phyloP scores from a whole-genome alignment of 2,888 invertebrate species.

The Laspeyria flexula region DNA sequence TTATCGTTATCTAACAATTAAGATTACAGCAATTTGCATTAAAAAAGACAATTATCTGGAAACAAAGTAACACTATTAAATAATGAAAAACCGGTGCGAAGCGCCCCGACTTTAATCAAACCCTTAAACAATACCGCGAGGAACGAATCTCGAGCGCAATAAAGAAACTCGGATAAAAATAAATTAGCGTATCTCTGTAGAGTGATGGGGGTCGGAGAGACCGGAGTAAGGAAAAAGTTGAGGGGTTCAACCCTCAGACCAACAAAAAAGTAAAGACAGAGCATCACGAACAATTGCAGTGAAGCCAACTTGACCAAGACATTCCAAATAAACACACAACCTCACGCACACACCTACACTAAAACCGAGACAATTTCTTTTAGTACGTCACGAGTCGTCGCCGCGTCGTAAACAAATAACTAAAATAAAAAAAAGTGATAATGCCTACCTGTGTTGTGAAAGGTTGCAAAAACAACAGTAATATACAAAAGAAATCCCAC shows the following conservation, averaged over 20 bases:
- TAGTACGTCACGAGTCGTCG: too few relatives aligned
- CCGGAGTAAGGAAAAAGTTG: conserved; percentile 70
- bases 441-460: too few relatives aligned
- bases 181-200: conserved; percentile 78
- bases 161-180: conserved; percentile 78
- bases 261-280: too few relatives aligned
- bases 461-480: too few relatives aligned
- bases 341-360: too few relatives aligned
- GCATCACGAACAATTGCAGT: too few relatives aligned
- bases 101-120: conserved; percentile 60
- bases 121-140: conserved; percentile 71
- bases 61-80: conserved; percentile 40
- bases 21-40: conserved; percentile 29
- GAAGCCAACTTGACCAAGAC: too few relatives aligned
- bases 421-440: too few relatives aligned
- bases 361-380: too few relatives aligned
- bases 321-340: too few relatives aligned
- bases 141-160: conserved; percentile 68
- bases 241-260: conserved; percentile 80
- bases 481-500: too few relatives aligned
- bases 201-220: conserved; percentile 72
- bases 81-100: conserved; percentile 41
- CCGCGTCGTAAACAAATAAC: too few relatives aligned
- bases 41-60: conserved; percentile 39
- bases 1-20: conserved; percentile 27